Conservation (phyloP, 1,140 invertebrate genomes). For the Formica selysi region DNA sequence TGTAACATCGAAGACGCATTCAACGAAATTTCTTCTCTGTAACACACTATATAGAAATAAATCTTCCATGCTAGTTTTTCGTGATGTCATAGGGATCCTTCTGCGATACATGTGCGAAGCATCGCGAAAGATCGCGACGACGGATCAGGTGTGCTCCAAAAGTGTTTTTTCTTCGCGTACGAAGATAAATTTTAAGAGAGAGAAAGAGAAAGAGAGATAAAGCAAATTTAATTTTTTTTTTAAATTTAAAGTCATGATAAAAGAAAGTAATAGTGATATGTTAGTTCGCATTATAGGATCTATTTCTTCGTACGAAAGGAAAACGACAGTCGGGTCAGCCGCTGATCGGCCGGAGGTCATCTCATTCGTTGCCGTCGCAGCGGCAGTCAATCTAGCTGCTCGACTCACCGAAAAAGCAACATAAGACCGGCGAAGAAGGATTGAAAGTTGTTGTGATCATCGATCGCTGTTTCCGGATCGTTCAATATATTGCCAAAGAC, state of each 20-base stretch:
- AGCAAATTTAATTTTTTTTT: neutral
- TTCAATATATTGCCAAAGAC: slow-evolving; percentile 97
- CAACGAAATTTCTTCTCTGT: neutral
- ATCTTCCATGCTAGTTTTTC: neutral
- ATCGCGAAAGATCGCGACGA: slow-evolving; percentile 42
- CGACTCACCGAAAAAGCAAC: slow-evolving; percentile 97
- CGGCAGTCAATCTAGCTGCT: slow-evolving; percentile 81
- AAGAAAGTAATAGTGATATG: neutral
- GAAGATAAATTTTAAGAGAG: neutral
- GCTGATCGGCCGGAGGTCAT: slow-evolving; percentile 28
- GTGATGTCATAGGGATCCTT: neutral
- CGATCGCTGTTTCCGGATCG: slow-evolving; percentile 94
- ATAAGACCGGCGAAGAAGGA: slow-evolving; percentile 97
- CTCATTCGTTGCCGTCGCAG: slow-evolving; percentile 41
- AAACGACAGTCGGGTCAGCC: slow-evolving; percentile 55
- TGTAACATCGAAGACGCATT: neutral
- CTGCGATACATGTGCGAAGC: slow-evolving; percentile 31
- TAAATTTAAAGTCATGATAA: neutral
- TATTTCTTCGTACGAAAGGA: neutral
- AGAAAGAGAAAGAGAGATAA: neutral
- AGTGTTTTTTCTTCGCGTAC: slow-evolving; percentile 7
- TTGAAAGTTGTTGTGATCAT: slow-evolving; percentile 99
- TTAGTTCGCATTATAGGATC: neutral
- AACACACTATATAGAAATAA: neutral
- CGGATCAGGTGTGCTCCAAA: slow-evolving; percentile 15